Percentiles rank a stretch among this genome's conserved stretches.
Evolutionary conservation across 2,888 invertebrate species (phyloP).

Genomic region (Drosophila mercatorum): DNA sequence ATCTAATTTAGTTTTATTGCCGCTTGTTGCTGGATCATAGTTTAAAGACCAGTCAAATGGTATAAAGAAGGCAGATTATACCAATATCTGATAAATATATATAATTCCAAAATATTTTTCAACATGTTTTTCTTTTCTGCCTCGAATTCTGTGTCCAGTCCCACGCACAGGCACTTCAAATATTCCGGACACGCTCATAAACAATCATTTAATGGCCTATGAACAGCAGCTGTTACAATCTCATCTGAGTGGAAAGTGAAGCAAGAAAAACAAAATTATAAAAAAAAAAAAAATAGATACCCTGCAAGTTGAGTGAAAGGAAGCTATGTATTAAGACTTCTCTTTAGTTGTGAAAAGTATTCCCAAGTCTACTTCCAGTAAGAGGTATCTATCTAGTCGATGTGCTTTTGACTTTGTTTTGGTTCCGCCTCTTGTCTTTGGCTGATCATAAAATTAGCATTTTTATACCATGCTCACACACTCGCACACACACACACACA

Average conservation of each 20-base stretch:
- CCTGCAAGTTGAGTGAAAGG: background rate
- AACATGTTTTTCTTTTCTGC: background rate
- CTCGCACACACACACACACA: slow-evolving; percentile 26
- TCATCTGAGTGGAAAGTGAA: slow-evolving; percentile 11
- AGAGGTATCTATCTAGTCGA: slow-evolving; percentile 27
- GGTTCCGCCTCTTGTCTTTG: slow-evolving; percentile 28
- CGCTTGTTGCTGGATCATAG: slow-evolving; percentile 1
- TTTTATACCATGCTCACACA: slow-evolving; percentile 62
- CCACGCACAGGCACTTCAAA: slow-evolving; percentile 30
- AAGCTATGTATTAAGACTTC: background rate
- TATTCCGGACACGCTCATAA: slow-evolving; percentile 64
- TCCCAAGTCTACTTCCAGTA: no score
- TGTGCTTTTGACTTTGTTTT: rapidly evolving
- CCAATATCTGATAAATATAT: background rate
- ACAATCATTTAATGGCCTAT: slow-evolving; percentile 65
- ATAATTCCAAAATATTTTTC: background rate
- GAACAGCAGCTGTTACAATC: slow-evolving; percentile 56
- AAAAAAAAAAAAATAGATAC: slow-evolving; percentile 39
- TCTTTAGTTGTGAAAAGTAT: no score
- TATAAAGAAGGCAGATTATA: background rate
- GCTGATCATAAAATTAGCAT: slow-evolving; percentile 75
- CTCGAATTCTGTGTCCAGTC: background rate
- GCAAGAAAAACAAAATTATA: slow-evolving; percentile 28
- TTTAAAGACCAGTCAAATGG: background rate
- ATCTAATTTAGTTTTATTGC: slow-evolving; percentile 10